Evolutionary conservation across 2,113 vertebrate species (phyloP), one percentile per base, ranked within the genome.

Genomic region (Pagrus major): DNA sequence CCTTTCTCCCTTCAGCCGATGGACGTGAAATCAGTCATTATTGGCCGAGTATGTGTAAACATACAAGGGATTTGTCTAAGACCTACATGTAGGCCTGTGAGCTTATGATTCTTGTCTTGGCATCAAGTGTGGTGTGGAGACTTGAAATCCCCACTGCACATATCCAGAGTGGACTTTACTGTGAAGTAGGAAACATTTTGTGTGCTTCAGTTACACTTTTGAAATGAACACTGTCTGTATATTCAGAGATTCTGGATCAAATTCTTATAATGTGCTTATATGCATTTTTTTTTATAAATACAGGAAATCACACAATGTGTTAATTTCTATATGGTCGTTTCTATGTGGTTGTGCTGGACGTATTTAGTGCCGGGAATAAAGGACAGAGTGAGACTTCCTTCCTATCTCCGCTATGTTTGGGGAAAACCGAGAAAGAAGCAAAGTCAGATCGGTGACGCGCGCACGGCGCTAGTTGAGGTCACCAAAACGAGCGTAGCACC

Each of bases 351-450:
- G 12, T 41, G 35, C 1, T 2, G 27, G 14, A 9, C 25, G 3
- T 5, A 15, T 8, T 14, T 23, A 23, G 49, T 14, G 49, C 8
- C 21, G 8, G 1, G 25, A 52, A 81, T 73, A 1, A 3, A 21
- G 1, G 3, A n/a, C 60, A 54, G 84, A 91, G 90, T 89, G 88
- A 84, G 75, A 83, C 72, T 1, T 92, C 89, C 0, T 14, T 1
- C 5, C 1, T 4, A 0, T 1, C 9, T 0, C n/a, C 1, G 7
- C 15, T 46, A 9, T 39, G 33, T 23, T 15, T 41, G 9, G 9
- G 55, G 31, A 68, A 74, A 73, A 59, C 6, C 21, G 9, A 66
- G 35, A 66, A 60, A 60, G 51, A n/a, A 49, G 39, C 41, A 0
- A 10, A 80, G 83, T 86, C 61, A 78, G 67, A 58, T 58, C 23